phyloP scores from a whole-genome alignment of 2,888 invertebrate genomes.

The Dolichomitus sp. region DNA sequence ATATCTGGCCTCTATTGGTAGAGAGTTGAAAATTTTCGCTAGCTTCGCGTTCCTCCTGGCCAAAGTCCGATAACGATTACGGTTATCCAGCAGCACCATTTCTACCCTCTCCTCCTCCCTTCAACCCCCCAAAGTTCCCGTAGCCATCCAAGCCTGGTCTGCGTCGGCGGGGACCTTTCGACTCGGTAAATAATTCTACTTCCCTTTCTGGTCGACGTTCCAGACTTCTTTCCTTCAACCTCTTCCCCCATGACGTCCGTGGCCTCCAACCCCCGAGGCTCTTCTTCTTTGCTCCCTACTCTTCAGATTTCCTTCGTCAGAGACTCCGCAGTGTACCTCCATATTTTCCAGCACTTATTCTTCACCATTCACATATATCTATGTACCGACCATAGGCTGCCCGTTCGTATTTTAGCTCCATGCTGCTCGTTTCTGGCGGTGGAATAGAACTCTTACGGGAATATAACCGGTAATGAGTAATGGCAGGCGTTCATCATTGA shows the following conservation, averaged over 20 bases:
- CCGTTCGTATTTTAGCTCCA: constrained; percentile 23
- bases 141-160: constrained; percentile 43
- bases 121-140: too few species aligned
- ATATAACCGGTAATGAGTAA: constrained; percentile 75
- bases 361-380: constrained; percentile 13
- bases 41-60: constrained; percentile 55
- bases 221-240: constrained; percentile 10
- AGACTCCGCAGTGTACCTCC: constrained; percentile 7
- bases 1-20: constrained; percentile 30
- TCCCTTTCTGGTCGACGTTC: neutral
- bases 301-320: constrained; percentile 21
- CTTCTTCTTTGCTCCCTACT: neutral
- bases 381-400: constrained; percentile 19
- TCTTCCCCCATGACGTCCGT: neutral
- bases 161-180: constrained; percentile 48
- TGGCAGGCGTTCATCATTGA: constrained; percentile 78
- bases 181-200: constrained; percentile 67
- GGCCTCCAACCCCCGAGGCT: neutral
- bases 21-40: constrained; percentile 53
- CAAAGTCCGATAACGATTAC: constrained; percentile 67
- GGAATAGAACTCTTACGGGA: constrained; percentile 49
- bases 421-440: neutral
- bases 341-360: constrained; percentile 61
- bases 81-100: constrained; percentile 34
- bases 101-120: neutral